Evolutionary conservation across 2,797 vertebrate species (phyloP).

Genomic region (Gobio occitaniae): DNA sequence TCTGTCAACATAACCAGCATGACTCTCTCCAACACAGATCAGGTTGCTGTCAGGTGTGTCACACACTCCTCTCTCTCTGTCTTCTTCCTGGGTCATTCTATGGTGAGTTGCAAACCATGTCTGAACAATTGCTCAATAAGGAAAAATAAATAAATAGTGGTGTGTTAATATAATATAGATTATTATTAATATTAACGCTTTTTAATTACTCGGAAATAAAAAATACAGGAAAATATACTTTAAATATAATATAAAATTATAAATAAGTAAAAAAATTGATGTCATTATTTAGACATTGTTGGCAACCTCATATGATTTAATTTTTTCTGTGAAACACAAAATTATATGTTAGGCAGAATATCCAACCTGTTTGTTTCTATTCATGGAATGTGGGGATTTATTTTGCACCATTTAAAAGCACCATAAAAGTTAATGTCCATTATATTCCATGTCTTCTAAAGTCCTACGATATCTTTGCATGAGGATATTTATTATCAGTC

Average conservation of each 20-base stretch:
- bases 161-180: too few relatives aligned
- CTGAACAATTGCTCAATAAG: background rate
- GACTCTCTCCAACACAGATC: slow-evolving; percentile 44
- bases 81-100: background rate
- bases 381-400: background rate
- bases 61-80: background rate
- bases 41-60: slow-evolving; percentile 58
- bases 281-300: background rate
- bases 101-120: background rate
- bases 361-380: background rate
- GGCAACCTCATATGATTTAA: background rate
- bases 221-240: background rate
- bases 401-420: background rate
- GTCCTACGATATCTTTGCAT: background rate
- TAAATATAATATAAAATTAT: background rate
- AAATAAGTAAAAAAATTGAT: background rate
- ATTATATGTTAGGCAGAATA: background rate
- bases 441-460: background rate
- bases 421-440: background rate
- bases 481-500: background rate
- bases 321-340: background rate
- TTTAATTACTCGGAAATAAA: background rate
- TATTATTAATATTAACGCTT: background rate
- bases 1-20: slow-evolving; percentile 62
- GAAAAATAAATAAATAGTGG: background rate